These are phyloP conservation scores for Onychomys torridus DNA, from an alignment of 2,797 vertebrate species.

Conservation along the genomic window DNA sequence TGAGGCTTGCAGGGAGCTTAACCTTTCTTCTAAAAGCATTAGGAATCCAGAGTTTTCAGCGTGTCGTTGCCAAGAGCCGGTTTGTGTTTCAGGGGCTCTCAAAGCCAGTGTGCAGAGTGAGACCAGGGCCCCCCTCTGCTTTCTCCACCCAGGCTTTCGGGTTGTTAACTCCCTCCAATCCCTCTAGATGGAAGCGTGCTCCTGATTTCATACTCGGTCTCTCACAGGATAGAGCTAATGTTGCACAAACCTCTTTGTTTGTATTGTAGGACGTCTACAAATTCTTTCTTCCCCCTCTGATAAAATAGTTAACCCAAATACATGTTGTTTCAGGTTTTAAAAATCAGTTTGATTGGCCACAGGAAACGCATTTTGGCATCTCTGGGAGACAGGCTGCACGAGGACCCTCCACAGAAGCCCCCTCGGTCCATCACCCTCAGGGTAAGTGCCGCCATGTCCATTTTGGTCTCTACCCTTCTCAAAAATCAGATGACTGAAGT, in stretches of 20 bases:
- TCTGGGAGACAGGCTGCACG: constrained; percentile 97
- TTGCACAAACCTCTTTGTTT: not conserved
- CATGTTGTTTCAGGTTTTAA: constrained; percentile 92
- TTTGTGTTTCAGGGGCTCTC: not conserved
- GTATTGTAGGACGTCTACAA: constrained; percentile 12
- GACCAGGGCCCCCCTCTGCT: not conserved
- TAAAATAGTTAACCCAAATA: constrained; percentile 62
- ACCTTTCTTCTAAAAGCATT: not conserved
- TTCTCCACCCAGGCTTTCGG: fast-evolving
- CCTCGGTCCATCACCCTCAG: constrained; percentile 98
- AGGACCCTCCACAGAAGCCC: constrained; percentile 97
- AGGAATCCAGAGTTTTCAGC: not conserved
- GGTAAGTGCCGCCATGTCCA: constrained; percentile 86
- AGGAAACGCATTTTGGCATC: constrained; percentile 97
- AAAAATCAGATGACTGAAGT: not conserved
- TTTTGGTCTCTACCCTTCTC: not conserved
- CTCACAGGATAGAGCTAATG: not conserved
- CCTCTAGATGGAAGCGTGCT: not conserved
- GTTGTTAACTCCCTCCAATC: too few relatives aligned
- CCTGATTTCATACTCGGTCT: not conserved
- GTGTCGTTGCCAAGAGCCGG: not conserved
- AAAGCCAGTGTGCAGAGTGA: not conserved
- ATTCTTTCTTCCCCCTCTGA: not conserved
- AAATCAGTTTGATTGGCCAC: constrained; percentile 97
- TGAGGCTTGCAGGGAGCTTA: not conserved